phyloP scores from a whole-genome alignment of 30 jellyfish, hydroid and myxozoan genomes.

The Pseudorhiza aurosa region DNA sequence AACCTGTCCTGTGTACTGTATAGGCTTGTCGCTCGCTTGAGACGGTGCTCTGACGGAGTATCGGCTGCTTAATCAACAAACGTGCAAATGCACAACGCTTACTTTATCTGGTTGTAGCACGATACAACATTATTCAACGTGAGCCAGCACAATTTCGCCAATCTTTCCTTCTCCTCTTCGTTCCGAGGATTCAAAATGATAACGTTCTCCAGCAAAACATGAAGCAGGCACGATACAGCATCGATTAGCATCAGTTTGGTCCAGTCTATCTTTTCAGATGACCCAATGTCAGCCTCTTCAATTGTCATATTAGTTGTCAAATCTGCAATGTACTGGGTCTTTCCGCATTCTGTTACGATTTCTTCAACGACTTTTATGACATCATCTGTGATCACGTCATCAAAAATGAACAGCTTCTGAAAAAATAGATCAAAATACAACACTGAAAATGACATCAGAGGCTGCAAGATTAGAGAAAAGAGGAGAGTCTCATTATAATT shows the following conservation, averaged over 20 bases:
- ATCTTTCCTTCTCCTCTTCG: conserved; percentile 13
- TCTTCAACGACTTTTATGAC: not conserved
- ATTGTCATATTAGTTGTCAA: not conserved
- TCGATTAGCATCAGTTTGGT: conserved; percentile 16
- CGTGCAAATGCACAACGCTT: not conserved
- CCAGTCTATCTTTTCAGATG: conserved; percentile 12
- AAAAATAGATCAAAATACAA: not conserved
- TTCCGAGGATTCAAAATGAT: not conserved
- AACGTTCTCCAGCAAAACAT: conserved; percentile 24
- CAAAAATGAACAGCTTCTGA: conserved; percentile 25
- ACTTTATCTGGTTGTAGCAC: conserved; percentile 34
- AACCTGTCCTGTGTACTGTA: no score
- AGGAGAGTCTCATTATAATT: no score
- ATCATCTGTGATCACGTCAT: not conserved
- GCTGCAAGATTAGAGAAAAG: no score
- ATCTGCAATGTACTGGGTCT: conserved; percentile 10
- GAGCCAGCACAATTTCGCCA: conserved; percentile 29
- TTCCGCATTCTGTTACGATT: conserved; percentile 8
- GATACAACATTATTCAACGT: conserved; percentile 3
- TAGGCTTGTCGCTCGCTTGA: no score
- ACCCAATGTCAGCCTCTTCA: not conserved
- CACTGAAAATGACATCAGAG: no score
- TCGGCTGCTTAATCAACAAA: no score
- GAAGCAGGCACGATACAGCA: conserved; percentile 23
- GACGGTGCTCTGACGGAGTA: no score